Base-by-base conservation (phyloP, 2,888 invertebrate genomes). In the Syritta pipiens region DNA sequence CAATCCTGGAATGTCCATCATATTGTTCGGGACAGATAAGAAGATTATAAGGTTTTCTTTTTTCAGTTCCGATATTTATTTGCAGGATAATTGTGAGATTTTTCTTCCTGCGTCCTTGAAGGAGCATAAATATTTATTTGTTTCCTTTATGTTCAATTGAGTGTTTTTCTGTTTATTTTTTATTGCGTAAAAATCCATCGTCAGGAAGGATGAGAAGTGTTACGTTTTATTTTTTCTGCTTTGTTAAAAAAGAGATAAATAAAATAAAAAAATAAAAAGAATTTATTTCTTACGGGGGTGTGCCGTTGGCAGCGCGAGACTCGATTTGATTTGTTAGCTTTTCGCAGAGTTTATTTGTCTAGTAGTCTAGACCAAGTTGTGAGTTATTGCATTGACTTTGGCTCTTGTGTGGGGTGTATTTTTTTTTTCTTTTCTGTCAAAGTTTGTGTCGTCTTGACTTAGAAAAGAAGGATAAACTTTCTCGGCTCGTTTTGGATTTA, bases 61-160 rank as follows among this genome's bases (percentile, higher is more conserved):
- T 37, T 46, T 32, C 46, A 19, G 14, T 28, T 14, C 7, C 0
- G 10, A 37, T 67, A 32, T 32, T 14, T 68, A 32, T 59, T 32
- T 42, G n/a, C 19, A 14, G 37, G 2, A 48, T 30, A 9, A 24
- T 57, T 44, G 14, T 53, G 44, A 37, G 14, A 3, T 19, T 19
- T 46, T 46, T 22, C 40, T 20, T 49, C 19, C 20, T 46, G 28
- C 19, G 4, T 19, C 7, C 17, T 28, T 17, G n/a, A 2, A 5
- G 9, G 19, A 20, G 7, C 24, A 65, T 37, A 35, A 44, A 55
- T 55, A 67, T 57, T 57, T 57, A 57, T 35, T 53, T 55, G 51
- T 35, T 35, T 55, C 53, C n/a, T 44, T 67, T 55, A 46, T 55
- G 53, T 46, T 46, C 46, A 35, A 67, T 67, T 57, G 67, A 67